Evolutionary conservation across 2,113 vertebrate species (phyloP).

Genomic region (Callaeas wilsoni): DNA sequence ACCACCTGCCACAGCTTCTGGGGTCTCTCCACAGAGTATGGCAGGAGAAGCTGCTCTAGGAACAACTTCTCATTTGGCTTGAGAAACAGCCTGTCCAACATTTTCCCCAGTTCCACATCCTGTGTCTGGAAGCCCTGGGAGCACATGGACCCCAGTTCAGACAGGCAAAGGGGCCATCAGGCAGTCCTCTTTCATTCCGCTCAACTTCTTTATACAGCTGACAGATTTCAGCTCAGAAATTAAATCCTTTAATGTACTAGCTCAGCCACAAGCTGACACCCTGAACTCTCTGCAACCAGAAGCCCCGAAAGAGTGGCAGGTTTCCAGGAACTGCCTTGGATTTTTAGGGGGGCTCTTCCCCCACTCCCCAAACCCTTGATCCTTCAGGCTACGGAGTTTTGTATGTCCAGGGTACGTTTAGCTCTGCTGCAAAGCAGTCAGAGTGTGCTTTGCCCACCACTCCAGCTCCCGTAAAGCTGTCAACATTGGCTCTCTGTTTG

Average conservation of each 20-base stretch:
- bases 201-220: neutral
- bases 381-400: neutral
- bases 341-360: neutral
- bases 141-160: neutral
- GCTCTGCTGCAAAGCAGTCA: neutral
- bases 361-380: neutral
- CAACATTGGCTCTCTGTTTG: constrained; percentile 32
- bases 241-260: constrained; percentile 21
- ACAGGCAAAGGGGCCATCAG: neutral
- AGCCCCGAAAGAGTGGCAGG: neutral
- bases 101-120: neutral
- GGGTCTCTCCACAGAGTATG: neutral
- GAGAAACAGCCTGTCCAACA: neutral
- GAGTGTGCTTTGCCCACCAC: neutral
- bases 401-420: accelerated
- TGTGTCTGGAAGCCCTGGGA: neutral
- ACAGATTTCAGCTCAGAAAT: constrained; percentile 8
- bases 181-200: neutral
- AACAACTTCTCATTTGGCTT: neutral
- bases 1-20: neutral
- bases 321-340: neutral
- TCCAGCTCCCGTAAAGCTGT: constrained; percentile 37
- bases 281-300: constrained; percentile 2
- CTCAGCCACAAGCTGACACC: constrained; percentile 3
- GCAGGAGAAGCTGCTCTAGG: neutral